A percentile compares a stretch with the other conserved stretches of the same genome.
Evolutionary conservation across 2,888 invertebrate species (phyloP).

Genomic region (Rambutsinella grinnellia): DNA sequence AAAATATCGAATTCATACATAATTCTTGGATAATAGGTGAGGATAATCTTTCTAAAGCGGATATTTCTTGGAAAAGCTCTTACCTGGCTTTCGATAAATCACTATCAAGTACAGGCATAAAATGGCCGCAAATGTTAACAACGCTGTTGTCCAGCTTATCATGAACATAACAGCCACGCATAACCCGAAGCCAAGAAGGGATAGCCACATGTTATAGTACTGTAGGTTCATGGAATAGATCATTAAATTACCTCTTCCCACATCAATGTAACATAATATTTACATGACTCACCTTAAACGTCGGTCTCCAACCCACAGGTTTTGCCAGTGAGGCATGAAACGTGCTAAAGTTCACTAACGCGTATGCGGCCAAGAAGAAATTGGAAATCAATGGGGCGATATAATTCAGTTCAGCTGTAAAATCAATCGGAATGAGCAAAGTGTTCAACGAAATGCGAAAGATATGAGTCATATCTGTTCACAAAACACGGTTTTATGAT

Average conservation of each 20-base stretch:
- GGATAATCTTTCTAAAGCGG: no score
- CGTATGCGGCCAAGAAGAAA: constrained; percentile 94
- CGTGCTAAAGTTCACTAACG: constrained; percentile 91
- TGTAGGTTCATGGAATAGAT: constrained; percentile 68
- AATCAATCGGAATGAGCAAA: no score
- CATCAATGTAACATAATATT: background rate
- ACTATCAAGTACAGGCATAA: constrained; percentile 92
- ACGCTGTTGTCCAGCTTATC: constrained; percentile 91
- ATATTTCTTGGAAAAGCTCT: no score
- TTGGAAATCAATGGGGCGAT: constrained; percentile 94
- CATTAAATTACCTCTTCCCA: background rate
- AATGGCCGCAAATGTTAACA: constrained; percentile 86
- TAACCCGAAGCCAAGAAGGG: constrained; percentile 84
- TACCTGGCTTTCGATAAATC: constrained; percentile 93
- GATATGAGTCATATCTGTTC: no score
- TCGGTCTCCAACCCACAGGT: constrained; percentile 90
- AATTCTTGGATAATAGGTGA: no score
- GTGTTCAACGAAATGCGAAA: no score
- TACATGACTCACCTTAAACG: constrained; percentile 79
- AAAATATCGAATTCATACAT: constrained; percentile 19
- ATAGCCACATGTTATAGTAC: constrained; percentile 97
- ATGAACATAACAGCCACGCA: constrained; percentile 96
- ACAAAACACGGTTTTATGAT: no score
- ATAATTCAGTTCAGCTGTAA: constrained; percentile 90
- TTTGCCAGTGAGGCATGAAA: constrained; percentile 90